Base-by-base conservation (phyloP, 2,797 vertebrate genomes). In the Hephaestus fuliginosus region DNA sequence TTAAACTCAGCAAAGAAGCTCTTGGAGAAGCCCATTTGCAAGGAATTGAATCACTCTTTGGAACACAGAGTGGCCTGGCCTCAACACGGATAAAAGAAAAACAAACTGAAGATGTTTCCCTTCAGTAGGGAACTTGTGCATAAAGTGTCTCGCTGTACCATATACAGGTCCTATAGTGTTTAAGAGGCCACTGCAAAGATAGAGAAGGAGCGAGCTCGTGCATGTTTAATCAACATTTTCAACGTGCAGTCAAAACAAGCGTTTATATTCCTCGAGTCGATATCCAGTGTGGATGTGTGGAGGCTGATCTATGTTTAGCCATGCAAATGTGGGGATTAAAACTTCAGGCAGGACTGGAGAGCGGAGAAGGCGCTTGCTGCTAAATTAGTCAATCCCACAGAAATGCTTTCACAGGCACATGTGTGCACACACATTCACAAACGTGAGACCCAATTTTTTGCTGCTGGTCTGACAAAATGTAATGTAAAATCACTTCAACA, bases 281-380 rank as follows among this genome's bases (percentile, higher is more conserved):
- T 91, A 89, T 84, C 84, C 85, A 87, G 72, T 61, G 85, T 28
- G 80, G 76, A 71, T 88, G 84, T 86, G 90, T 72, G 76, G 81
- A 82, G 86, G 88, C 87, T 91, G 90, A 88, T 91, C 92, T 93
- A 93, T 92, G 91, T 92, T 94, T 93, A 94, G 92, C 85, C 85
- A 90, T 92, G 92, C 88, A 92, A 92, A 93, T 94, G 83, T 85
- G 86, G 78, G 90, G 92, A 94, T 93, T 94, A 92, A 91, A 93
- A 92, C 90, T 92, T 83, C 65, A 86, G 88, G 86, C 91, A 76
- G 81, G 84, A 90, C 88, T 85, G 88, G 68, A 85, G 84, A 90
- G 89, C 66, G 1, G 68, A 70, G 70, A 89, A 71, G 74, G 25
- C 30, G 25, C 83, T 77, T 6, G 41, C 88, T 88, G 85, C 85